Conservation (phyloP, 2,888 invertebrate species). For the Agrotis clavis region DNA sequence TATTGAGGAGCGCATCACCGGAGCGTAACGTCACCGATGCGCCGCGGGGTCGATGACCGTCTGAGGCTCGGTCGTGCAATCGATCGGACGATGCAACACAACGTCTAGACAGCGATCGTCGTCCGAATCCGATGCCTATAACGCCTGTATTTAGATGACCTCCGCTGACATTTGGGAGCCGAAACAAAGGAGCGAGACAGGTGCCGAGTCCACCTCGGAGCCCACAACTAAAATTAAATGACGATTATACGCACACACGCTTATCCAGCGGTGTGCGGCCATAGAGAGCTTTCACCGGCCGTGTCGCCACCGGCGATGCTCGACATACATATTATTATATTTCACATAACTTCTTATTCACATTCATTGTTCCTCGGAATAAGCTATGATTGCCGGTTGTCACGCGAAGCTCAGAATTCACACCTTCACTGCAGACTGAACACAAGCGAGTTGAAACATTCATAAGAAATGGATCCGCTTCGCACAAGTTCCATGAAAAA, state of each 20-base stretch:
- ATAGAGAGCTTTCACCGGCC: slow-evolving; percentile 86
- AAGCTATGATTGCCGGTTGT: slow-evolving; percentile 69
- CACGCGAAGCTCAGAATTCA: slow-evolving; percentile 80
- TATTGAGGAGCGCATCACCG: slow-evolving; percentile 89
- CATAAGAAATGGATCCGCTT: slow-evolving; percentile 6
- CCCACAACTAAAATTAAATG: slow-evolving; percentile 86
- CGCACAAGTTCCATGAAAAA: slow-evolving; percentile 12
- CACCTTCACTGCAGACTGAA: slow-evolving; percentile 29
- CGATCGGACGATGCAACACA: slow-evolving; percentile 90
- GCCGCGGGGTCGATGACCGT: slow-evolving; percentile 90
- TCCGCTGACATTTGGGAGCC: slow-evolving; percentile 89
- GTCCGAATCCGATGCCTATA: slow-evolving; percentile 86
- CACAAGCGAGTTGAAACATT: slow-evolving; percentile 4
- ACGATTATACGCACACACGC: slow-evolving; percentile 79
- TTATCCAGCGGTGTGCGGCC: slow-evolving; percentile 67
- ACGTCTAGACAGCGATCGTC: slow-evolving; percentile 89
- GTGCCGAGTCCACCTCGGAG: slow-evolving; percentile 82
- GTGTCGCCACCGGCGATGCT: slow-evolving; percentile 75
- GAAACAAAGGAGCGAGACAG: slow-evolving; percentile 90
- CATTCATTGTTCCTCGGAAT: slow-evolving; percentile 74
- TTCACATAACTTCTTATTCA: slow-evolving; percentile 70
- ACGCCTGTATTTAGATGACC: slow-evolving; percentile 90
- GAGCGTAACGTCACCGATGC: slow-evolving; percentile 91
- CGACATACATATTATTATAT: slow-evolving; percentile 78
- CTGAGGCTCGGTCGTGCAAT: slow-evolving; percentile 89